These are phyloP conservation scores for Sarcophaga rosellei DNA, from an alignment of 2,888 invertebrate genomes.

Conservation along the genomic window DNA sequence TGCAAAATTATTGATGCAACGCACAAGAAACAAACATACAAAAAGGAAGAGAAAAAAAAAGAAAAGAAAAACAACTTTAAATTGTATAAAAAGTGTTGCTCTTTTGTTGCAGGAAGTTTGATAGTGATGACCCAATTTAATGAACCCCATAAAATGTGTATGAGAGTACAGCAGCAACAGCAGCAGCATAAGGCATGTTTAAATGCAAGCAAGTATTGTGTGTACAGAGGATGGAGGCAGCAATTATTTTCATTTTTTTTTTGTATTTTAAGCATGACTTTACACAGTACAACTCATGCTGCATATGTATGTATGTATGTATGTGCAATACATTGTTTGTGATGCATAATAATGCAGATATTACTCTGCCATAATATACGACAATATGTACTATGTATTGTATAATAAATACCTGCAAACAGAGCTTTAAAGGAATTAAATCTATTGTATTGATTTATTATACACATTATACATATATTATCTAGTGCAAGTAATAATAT, in stretches of 20 bases:
- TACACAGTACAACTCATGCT: constrained; percentile 20
- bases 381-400: not conserved
- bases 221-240: constrained; percentile 23
- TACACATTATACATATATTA: no score
- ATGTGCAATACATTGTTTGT: not conserved
- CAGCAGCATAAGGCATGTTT: constrained; percentile 3
- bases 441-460: not conserved
- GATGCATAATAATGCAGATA: constrained; percentile 12
- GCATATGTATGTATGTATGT: no score
- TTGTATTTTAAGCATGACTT: constrained; percentile 34
- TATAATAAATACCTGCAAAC: constrained; percentile 33
- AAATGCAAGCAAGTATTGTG: not conserved
- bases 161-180: not conserved
- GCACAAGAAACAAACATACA: not conserved
- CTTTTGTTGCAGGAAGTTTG: constrained; percentile 76
- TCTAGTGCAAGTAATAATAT: no score
- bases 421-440: constrained; percentile 22
- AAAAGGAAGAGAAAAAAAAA: not conserved
- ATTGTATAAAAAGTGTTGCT: constrained; percentile 45
- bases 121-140: constrained; percentile 78
- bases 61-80: constrained; percentile 6
- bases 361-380: not conserved
- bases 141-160: constrained; percentile 71
- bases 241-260: constrained; percentile 47
- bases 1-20: constrained; percentile 54